Conservation (phyloP, 2,888 invertebrate species). For the Athalia rosae region DNA sequence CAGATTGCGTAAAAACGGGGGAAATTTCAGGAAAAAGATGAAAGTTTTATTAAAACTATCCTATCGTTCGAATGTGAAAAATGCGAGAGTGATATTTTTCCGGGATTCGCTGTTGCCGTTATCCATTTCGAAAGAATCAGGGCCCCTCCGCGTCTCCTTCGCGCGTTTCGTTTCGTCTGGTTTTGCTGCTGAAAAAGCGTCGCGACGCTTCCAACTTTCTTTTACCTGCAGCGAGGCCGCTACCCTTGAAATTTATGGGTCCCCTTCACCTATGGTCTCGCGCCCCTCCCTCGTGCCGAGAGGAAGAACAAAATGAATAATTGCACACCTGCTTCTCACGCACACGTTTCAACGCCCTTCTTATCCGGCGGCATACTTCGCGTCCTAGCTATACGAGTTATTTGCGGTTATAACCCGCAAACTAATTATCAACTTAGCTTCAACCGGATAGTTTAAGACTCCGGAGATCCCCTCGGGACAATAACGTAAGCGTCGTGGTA, state of each 20-base stretch:
- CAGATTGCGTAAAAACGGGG: not conserved
- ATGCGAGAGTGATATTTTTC: conserved; percentile 40
- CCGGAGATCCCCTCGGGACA: not conserved
- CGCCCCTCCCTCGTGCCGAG: not conserved
- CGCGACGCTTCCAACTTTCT: not conserved
- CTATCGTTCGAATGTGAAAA: conserved; percentile 19
- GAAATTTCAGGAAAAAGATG: conserved; percentile 5
- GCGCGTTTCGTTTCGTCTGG: not conserved
- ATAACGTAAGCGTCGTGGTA: too few relatives aligned
- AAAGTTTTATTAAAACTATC: conserved; percentile 29
- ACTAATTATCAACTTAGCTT: conserved; percentile 43
- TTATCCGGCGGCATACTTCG: not conserved
- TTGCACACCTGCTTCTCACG: conserved; percentile 39
- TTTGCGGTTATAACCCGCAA: conserved; percentile 30
- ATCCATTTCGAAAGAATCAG: conserved; percentile 3
- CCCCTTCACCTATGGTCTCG: too few relatives aligned
- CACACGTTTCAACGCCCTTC: not conserved
- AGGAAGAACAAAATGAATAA: conserved; percentile 23
- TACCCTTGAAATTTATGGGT: too few relatives aligned
- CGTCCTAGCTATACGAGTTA: conserved; percentile 17
- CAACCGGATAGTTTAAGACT: conserved; percentile 30
- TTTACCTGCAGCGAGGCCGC: too few relatives aligned
- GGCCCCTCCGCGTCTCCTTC: not conserved
- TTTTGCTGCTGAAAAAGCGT: not conserved
- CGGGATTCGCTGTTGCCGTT: not conserved